phyloP scores from a whole-genome alignment of 2,113 vertebrate species.

The Caretta caretta region DNA sequence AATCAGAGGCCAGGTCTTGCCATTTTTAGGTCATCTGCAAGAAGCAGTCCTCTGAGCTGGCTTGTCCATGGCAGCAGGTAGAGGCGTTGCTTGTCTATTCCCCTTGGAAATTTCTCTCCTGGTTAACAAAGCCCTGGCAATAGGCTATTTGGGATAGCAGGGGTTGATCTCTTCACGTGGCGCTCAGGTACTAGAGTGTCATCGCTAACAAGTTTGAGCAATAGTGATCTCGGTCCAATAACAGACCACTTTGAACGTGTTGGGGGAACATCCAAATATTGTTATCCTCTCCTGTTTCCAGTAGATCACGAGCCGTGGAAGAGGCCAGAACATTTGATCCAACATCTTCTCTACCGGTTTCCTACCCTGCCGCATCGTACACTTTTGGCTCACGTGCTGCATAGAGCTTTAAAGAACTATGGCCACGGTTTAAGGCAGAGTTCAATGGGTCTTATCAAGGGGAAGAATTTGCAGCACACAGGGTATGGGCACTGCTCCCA shows the following conservation, averaged over 20 bases:
- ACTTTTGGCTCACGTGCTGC: too few relatives aligned
- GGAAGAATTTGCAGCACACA: not conserved
- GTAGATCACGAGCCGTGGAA: not conserved
- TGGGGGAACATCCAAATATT: not conserved
- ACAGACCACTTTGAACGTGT: not conserved
- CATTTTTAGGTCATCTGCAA: not conserved
- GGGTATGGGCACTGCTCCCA: not conserved
- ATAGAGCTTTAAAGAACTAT: not conserved
- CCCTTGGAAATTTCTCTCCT: not conserved
- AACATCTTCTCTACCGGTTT: not conserved
- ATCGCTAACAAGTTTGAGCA: not conserved
- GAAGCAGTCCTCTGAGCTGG: not conserved
- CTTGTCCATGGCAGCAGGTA: fast-evolving
- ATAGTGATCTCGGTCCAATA: not conserved
- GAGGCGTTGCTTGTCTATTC: not conserved
- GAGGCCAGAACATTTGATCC: not conserved
- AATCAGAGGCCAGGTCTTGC: not conserved
- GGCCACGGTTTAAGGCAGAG: not conserved
- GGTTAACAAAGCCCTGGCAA: not conserved
- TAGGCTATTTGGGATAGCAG: not conserved
- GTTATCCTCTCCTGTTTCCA: not conserved
- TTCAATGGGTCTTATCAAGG: not conserved
- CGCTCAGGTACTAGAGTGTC: not conserved
- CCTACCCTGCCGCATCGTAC: not conserved
- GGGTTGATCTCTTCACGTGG: not conserved